Conservation (phyloP, 1,140 invertebrate species). For the Leptinotarsa undecemlineata region DNA sequence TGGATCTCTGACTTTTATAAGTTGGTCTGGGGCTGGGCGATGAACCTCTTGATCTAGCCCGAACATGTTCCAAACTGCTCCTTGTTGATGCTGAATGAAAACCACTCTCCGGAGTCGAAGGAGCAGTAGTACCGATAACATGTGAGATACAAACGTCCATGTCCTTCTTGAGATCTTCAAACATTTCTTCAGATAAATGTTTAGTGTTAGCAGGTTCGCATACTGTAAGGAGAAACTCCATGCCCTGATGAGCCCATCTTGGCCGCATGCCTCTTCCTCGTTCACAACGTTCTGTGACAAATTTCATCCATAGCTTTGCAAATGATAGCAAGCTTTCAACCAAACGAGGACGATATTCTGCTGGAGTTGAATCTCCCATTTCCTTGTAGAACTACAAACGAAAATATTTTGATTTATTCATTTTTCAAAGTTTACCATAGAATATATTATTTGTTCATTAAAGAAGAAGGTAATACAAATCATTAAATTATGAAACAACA, state of each 20-base stretch:
- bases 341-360: slow-evolving; percentile 42
- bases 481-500: too few relatives aligned
- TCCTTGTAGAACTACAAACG: slow-evolving; percentile 77
- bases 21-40: slow-evolving; percentile 51
- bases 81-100: slow-evolving; percentile 57
- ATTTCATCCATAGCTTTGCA: slow-evolving; percentile 85
- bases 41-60: slow-evolving; percentile 46
- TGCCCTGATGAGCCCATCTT: slow-evolving; percentile 81
- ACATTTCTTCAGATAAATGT: slow-evolving; percentile 74
- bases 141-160: slow-evolving; percentile 73
- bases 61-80: slow-evolving; percentile 47
- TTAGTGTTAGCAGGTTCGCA: slow-evolving; percentile 81
- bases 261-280: slow-evolving; percentile 79
- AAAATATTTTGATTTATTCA: background rate
- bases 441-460: too few relatives aligned
- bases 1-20: slow-evolving; percentile 51
- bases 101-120: slow-evolving; percentile 54
- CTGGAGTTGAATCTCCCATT: slow-evolving; percentile 59
- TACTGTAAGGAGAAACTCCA: slow-evolving; percentile 82
- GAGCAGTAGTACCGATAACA: slow-evolving; percentile 70
- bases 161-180: slow-evolving; percentile 62
- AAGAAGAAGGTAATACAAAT: too few relatives aligned
- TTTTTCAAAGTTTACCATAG: too few relatives aligned
- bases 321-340: slow-evolving; percentile 67
- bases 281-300: slow-evolving; percentile 81